Conservation (phyloP, 2,888 invertebrate species). For the Ormyrus labotus region DNA sequence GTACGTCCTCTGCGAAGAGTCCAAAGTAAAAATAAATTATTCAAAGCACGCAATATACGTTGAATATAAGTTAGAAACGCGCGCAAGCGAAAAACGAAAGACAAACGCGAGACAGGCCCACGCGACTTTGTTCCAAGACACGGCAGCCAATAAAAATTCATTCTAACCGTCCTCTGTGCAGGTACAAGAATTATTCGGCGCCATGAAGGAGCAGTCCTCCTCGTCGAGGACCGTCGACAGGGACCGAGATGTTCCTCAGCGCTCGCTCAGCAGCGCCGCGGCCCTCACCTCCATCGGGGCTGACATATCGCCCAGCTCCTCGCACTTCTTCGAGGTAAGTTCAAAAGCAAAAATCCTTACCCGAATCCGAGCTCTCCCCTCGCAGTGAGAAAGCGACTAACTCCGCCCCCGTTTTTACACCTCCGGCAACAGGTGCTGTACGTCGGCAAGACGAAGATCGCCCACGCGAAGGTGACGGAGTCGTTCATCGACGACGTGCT, state of each 20-base stretch:
- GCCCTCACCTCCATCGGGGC: conserved; percentile 84
- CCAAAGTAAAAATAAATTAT: too few species aligned
- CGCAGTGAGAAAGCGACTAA: too few species aligned
- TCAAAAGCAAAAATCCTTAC: not conserved
- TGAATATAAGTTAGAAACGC: too few species aligned
- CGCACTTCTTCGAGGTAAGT: conserved; percentile 91
- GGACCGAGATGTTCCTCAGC: conserved; percentile 66
- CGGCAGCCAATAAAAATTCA: too few species aligned
- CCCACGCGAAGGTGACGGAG: conserved; percentile 87
- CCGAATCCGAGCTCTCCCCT: too few species aligned
- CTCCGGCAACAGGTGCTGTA: conserved; percentile 84
- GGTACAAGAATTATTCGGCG: conserved; percentile 72
- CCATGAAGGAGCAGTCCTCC: conserved; percentile 74
- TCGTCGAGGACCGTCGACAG: conserved; percentile 68
- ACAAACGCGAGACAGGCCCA: too few species aligned
- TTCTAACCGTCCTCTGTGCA: conserved; percentile 51
- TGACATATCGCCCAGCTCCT: conserved; percentile 90
- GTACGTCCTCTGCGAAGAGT: too few species aligned
- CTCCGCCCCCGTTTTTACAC: too few species aligned
- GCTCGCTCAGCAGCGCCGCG: conserved; percentile 80
- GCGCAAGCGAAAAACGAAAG: too few species aligned
- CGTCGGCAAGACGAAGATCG: conserved; percentile 91
- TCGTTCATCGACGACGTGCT: conserved; percentile 94
- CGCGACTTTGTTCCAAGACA: too few species aligned
- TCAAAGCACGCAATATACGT: not conserved